Conservation (phyloP, 2,797 vertebrate species). For the Sitta carolinensis region DNA sequence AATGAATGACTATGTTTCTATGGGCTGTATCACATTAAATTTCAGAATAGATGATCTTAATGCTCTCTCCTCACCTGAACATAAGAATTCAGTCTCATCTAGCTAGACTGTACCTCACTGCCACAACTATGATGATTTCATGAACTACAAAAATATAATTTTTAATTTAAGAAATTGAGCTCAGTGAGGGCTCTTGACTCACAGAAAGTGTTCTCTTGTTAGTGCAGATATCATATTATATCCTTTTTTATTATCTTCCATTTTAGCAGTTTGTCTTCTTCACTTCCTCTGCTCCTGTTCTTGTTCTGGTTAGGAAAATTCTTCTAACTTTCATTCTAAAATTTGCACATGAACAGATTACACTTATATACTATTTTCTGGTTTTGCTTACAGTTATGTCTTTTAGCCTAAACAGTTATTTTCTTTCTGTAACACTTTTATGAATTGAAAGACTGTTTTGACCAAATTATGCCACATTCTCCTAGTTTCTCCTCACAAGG, state of each 20-base stretch:
- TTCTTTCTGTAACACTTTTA: neutral
- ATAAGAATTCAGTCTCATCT: neutral
- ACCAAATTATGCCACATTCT: neutral
- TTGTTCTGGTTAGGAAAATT: neutral
- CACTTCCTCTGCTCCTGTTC: neutral
- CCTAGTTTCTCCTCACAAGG: neutral
- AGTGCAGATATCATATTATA: neutral
- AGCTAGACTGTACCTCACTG: neutral
- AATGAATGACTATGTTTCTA: neutral
- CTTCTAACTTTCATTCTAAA: neutral
- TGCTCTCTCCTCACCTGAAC: constrained; percentile 3
- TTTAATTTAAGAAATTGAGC: neutral
- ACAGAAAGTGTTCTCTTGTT: neutral
- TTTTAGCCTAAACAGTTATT: neutral
- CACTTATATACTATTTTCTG: neutral
- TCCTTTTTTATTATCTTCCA: neutral
- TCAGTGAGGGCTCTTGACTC: neutral
- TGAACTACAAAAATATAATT: neutral
- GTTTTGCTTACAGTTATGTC: neutral
- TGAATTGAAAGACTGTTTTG: neutral
- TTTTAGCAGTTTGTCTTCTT: neutral
- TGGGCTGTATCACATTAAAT: neutral
- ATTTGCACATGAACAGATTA: neutral
- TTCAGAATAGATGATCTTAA: neutral
- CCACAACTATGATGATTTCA: neutral